A percentile compares a stretch with the other conserved stretches of the same genome.
phyloP scores from a whole-genome alignment of 2,113 vertebrate species.

The Chaenogobius annularis region DNA sequence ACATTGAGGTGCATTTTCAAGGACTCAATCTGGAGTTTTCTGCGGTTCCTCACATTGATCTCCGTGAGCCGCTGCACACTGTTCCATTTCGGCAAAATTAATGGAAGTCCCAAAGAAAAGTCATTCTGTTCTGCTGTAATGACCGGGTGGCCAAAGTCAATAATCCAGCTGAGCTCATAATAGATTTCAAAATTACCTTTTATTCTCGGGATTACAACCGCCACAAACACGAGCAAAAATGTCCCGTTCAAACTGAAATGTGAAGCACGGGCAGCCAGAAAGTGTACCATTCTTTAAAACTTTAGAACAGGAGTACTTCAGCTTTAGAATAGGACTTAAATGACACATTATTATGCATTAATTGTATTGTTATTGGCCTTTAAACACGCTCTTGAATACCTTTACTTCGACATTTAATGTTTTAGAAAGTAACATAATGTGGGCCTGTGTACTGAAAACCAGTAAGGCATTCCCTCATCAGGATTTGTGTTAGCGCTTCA shows the following conservation, averaged over 20 bases:
- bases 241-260: background rate
- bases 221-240: constrained; percentile 12
- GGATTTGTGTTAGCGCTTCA: too few relatives aligned
- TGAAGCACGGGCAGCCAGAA: background rate
- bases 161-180: constrained; percentile 39
- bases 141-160: constrained; percentile 38
- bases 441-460: too few relatives aligned
- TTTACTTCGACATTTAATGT: too few relatives aligned
- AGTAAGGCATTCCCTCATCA: too few relatives aligned
- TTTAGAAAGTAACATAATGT: too few relatives aligned
- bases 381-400: too few relatives aligned
- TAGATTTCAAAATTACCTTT: constrained; percentile 43
- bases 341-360: too few relatives aligned
- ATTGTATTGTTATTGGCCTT: too few relatives aligned
- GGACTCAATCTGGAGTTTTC: constrained; percentile 20
- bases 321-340: too few relatives aligned
- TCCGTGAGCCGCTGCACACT: constrained; percentile 16
- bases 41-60: constrained; percentile 22
- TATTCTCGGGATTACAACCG: constrained; percentile 4
- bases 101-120: constrained; percentile 42
- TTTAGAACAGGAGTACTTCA: too few relatives aligned
- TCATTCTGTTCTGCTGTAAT: constrained; percentile 43
- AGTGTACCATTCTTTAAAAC: background rate
- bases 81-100: constrained; percentile 56
- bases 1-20: constrained; percentile 7